Evolutionary conservation across 2,888 invertebrate species (phyloP).

Genomic region (Hydraecia micacea): DNA sequence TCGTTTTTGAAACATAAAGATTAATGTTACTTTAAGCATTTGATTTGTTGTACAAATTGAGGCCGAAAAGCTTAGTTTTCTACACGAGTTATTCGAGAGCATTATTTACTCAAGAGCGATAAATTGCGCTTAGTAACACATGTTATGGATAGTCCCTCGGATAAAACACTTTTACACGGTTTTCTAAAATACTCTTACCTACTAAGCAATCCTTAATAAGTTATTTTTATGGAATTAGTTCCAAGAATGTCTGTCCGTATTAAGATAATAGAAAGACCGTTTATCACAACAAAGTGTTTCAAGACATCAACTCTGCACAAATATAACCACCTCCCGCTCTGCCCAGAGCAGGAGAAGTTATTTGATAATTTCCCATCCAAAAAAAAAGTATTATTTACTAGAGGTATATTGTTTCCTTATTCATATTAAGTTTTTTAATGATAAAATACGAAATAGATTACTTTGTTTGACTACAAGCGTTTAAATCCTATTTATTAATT

Average conservation of each 20-base stretch:
- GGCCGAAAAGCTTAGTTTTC: slow-evolving; percentile 36
- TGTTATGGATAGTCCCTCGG: slow-evolving; percentile 32
- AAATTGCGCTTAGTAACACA: slow-evolving; percentile 28
- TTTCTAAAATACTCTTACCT: neutral
- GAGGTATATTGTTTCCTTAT: no score
- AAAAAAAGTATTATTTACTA: no score
- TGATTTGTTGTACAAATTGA: slow-evolving; percentile 42
- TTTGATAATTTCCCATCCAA: no score
- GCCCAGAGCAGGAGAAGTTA: no score
- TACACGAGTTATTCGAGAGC: slow-evolving; percentile 24
- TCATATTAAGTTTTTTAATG: no score
- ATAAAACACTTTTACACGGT: slow-evolving; percentile 18
- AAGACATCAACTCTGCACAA: neutral
- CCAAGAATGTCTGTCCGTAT: neutral
- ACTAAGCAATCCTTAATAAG: neutral
- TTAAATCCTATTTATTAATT: no score
- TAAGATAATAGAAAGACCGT: no score
- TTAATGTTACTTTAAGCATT: slow-evolving; percentile 56
- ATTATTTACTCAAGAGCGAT: slow-evolving; percentile 45
- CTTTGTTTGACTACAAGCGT: no score
- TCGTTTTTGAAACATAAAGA: slow-evolving; percentile 61
- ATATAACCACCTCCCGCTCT: neutral
- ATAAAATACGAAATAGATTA: no score
- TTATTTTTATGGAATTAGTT: neutral
- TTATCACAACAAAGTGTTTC: neutral